Conservation (phyloP, 2,888 invertebrate species). For the Xestia xanthographa region DNA sequence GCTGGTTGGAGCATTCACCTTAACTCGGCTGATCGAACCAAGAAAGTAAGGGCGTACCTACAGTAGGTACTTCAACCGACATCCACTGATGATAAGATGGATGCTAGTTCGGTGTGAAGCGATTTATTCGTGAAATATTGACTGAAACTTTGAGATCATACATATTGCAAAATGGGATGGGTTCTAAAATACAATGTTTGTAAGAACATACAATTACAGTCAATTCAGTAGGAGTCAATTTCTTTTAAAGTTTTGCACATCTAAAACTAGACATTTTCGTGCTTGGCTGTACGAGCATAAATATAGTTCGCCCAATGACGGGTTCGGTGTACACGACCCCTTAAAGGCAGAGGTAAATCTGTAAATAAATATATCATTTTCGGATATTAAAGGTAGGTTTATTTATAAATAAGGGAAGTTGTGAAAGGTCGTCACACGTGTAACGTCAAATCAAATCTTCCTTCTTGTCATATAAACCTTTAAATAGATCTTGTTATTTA, state of each 20-base stretch:
- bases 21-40: background rate
- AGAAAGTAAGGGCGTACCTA: background rate
- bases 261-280: background rate
- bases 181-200: background rate
- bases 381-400: constrained; percentile 25
- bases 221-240: background rate
- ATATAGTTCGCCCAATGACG: background rate
- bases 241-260: too few relatives aligned
- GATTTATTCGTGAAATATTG: background rate
- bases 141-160: background rate
- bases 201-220: background rate
- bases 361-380: constrained; percentile 43
- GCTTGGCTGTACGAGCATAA: background rate
- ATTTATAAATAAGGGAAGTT: constrained; percentile 38
- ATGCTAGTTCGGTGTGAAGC: background rate
- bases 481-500: constrained; percentile 5
- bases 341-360: constrained; percentile 22
- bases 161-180: background rate
- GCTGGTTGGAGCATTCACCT: too few relatives aligned
- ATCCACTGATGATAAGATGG: background rate
- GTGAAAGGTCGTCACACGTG: constrained; percentile 34
- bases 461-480: background rate
- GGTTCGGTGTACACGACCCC: background rate
- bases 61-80: background rate
- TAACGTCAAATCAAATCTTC: constrained; percentile 13